Base-by-base conservation (phyloP, 2,797 vertebrate genomes). In the Scomberomorus guttatus region DNA sequence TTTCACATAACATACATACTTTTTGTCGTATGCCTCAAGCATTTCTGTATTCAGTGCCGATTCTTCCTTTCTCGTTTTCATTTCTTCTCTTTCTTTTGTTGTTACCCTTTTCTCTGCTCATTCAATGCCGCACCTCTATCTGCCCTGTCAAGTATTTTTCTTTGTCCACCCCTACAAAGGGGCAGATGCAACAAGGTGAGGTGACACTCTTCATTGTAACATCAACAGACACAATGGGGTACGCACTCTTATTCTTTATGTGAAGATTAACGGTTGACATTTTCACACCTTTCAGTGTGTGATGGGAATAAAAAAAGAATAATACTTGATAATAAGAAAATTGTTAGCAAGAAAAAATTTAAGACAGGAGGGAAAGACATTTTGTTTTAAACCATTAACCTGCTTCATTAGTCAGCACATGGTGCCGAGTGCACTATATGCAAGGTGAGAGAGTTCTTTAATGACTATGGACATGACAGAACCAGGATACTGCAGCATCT, bases 271-370 rank as follows among this genome's bases (percentile, higher is more conserved):
- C 12, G 20, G 13, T 61, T 77, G 56, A 48, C 57, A 72, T 73
- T 77, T 84, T 75, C 22, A 69, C 46, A 56, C 25, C 66, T 59
- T 76, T 55, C 18, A 65, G 5, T 48, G 20, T 29, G 55, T 67
- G 56, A 72, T 37, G 27, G 29, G 22, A 52, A 52, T 18, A 24
- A 8, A 39, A 29, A 34, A 62, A 52, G 58, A 34, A 48, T 18
- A 34, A 42, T 61, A 62, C 20, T 72, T 48, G 13, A 8, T 69
- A 70, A 74, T 70, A 6, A 80, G 32, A 59, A 57, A 69, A 76
- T 39, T 59, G 24, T 59, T 32, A 48, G 18, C 20, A 52, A 25
- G 27, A 22, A 54, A 22, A 54, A 32, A 77, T 77, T 37, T 29
- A 59, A 78, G 46, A 46, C 42, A 58, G 18, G 42, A 61, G 4